phyloP scores from a whole-genome alignment of 92 coral and sea anemone genomes.

The Nematostella vectensis region DNA sequence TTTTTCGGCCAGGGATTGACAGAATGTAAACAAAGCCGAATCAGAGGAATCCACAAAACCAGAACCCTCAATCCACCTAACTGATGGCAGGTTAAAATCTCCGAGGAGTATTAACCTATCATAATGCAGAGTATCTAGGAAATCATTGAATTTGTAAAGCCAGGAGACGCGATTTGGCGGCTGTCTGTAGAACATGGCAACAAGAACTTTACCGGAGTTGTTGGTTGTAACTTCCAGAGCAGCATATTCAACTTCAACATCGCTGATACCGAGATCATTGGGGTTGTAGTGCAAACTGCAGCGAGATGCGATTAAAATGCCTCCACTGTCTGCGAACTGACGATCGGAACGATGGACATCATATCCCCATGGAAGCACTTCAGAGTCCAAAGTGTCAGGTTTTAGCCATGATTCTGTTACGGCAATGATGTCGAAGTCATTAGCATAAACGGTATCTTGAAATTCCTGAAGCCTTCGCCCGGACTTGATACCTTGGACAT shows the following conservation, averaged over 20 bases:
- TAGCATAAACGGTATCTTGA: slow-evolving; percentile 16
- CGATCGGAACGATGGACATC: slow-evolving; percentile 9
- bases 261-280: neutral
- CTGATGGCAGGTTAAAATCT: no score
- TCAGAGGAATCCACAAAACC: slow-evolving; percentile 13
- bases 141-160: slow-evolving; percentile 6
- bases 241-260: slow-evolving; percentile 9
- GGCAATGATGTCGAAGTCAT: slow-evolving; percentile 13
- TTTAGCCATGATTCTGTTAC: no score
- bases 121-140: slow-evolving; percentile 1
- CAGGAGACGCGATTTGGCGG: slow-evolving; percentile 2
- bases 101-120: slow-evolving; percentile 1
- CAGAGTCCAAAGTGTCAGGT: no score
- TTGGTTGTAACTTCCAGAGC: slow-evolving; percentile 13
- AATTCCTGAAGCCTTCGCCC: slow-evolving; percentile 22
- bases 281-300: slow-evolving; percentile 11
- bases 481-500: slow-evolving; percentile 20
- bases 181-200: slow-evolving; percentile 18
- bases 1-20: slow-evolving; percentile 8
- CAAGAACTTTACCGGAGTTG: slow-evolving; percentile 21
- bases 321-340: slow-evolving; percentile 1
- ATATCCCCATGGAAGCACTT: slow-evolving; percentile 10
- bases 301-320: slow-evolving; percentile 9
- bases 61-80: no score
- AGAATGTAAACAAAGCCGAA: slow-evolving; percentile 7